Evolutionary conservation across 1,140 invertebrate species (phyloP).

Genomic region (Trinorchestia longiramus): DNA sequence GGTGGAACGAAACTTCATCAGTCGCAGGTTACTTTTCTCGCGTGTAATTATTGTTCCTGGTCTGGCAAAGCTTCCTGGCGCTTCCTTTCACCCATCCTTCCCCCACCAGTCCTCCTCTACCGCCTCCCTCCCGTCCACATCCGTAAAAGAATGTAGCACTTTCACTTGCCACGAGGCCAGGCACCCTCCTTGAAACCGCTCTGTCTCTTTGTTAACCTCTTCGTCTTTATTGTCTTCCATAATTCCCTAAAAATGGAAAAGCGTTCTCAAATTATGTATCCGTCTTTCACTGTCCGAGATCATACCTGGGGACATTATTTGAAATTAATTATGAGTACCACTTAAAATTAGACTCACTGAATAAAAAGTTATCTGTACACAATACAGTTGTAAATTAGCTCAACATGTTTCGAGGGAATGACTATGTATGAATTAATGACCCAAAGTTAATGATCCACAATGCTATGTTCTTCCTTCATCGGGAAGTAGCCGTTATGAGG

Average conservation of each 20-base stretch:
- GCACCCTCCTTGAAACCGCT: not conserved
- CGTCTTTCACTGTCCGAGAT: not conserved
- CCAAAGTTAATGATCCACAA: not conserved
- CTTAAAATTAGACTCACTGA: no score
- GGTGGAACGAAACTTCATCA: not conserved
- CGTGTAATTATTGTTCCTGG: not conserved
- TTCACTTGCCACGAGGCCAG: slow-evolving; percentile 9
- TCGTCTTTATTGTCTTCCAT: not conserved
- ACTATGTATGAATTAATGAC: not conserved
- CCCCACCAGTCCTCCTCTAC: not conserved
- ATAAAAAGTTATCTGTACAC: not conserved
- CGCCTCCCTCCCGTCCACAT: not conserved
- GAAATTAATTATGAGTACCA: no score
- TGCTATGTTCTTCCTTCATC: not conserved
- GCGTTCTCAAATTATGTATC: not conserved
- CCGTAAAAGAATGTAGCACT: slow-evolving; percentile 24
- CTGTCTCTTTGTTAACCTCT: not conserved
- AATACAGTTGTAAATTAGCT: not conserved
- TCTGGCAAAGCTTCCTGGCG: not conserved
- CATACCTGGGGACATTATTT: not conserved
- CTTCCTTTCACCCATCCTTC: slow-evolving; percentile 26
- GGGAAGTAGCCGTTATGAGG: no score
- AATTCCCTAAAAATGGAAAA: not conserved
- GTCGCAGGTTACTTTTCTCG: slow-evolving; percentile 1
- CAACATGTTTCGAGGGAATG: not conserved